Conservation (phyloP, 2,797 vertebrate genomes). For the Gymnodraco acuticeps region DNA sequence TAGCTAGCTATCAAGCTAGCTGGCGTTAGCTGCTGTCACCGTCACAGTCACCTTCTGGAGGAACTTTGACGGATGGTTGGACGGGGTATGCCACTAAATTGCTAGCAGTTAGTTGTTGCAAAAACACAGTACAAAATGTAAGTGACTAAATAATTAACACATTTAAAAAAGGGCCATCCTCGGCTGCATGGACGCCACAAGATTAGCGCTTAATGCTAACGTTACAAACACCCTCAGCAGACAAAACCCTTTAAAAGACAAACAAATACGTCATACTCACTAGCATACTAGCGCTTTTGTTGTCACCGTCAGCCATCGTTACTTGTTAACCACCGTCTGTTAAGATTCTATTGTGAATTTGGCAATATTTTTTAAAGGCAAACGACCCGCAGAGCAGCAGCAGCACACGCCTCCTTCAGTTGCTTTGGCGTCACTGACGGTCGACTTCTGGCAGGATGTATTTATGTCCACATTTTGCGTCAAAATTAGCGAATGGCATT, state of each 20-base stretch:
- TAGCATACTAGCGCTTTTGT: conserved; percentile 80
- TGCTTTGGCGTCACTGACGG: conserved; percentile 62
- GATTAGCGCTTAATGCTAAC: conserved; percentile 39
- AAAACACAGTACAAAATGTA: background rate
- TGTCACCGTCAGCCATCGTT: conserved; percentile 79
- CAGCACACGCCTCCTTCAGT: background rate
- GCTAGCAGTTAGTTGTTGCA: background rate
- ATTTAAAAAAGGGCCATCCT: background rate
- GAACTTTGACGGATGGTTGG: background rate
- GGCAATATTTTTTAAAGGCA: background rate
- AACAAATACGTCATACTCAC: conserved; percentile 53
- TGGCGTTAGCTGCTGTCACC: background rate
- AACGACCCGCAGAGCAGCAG: conserved; percentile 25
- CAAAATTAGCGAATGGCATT: conserved; percentile 36
- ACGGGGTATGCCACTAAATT: background rate
- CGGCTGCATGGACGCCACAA: background rate
- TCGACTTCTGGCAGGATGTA: conserved; percentile 41
- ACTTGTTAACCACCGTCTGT: background rate
- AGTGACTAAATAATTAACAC: background rate
- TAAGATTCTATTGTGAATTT: background rate
- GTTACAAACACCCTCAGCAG: conserved; percentile 15
- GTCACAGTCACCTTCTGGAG: background rate
- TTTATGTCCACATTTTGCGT: conserved; percentile 69
- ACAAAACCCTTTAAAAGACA: background rate
- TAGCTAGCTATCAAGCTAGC: conserved; percentile 4